These are phyloP conservation scores for Melitaea cinxia DNA, from an alignment of 1,140 invertebrate genomes.

Conservation along the genomic window DNA sequence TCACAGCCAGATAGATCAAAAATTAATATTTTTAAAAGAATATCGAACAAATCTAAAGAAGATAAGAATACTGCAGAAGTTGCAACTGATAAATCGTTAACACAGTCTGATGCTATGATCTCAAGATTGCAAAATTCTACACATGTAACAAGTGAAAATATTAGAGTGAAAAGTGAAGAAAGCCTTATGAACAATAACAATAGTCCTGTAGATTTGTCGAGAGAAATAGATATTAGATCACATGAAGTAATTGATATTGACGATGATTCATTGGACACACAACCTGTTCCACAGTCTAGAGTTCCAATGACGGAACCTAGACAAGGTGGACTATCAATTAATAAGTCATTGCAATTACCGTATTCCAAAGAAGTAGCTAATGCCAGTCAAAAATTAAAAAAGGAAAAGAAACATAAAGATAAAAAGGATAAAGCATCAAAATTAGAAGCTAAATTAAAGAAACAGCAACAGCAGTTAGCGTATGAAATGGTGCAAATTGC, in stretches of 20 bases:
- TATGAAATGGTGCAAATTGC: conserved; percentile 65
- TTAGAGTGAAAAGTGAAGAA: conserved; percentile 63
- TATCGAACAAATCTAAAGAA: conserved; percentile 88
- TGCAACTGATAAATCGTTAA: conserved; percentile 71
- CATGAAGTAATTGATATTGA: conserved; percentile 78
- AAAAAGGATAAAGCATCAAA: conserved; percentile 83
- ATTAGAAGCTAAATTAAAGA: conserved; percentile 76
- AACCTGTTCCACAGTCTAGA: conserved; percentile 48
- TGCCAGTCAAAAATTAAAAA: conserved; percentile 81
- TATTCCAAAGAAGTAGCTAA: conserved; percentile 72
- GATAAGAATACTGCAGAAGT: conserved; percentile 80
- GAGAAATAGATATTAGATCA: conserved; percentile 71
- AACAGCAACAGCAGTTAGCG: conserved; percentile 71
- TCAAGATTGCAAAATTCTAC: conserved; percentile 71
- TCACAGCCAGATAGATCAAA: conserved; percentile 91
- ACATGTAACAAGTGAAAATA: conserved; percentile 58
- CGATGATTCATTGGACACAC: conserved; percentile 73
- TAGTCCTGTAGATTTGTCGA: conserved; percentile 77
- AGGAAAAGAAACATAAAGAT: conserved; percentile 85
- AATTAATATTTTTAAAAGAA: conserved; percentile 93
- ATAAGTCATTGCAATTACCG: conserved; percentile 68
- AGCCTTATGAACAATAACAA: conserved; percentile 76
- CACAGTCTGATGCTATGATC: conserved; percentile 77
- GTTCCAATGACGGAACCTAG: conserved; percentile 42
- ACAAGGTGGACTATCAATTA: conserved; percentile 61